Percentiles rank a stretch among this genome's conserved stretches.
phyloP scores from a whole-genome alignment of 2,113 vertebrate species.

The Carollia perspicillata region DNA sequence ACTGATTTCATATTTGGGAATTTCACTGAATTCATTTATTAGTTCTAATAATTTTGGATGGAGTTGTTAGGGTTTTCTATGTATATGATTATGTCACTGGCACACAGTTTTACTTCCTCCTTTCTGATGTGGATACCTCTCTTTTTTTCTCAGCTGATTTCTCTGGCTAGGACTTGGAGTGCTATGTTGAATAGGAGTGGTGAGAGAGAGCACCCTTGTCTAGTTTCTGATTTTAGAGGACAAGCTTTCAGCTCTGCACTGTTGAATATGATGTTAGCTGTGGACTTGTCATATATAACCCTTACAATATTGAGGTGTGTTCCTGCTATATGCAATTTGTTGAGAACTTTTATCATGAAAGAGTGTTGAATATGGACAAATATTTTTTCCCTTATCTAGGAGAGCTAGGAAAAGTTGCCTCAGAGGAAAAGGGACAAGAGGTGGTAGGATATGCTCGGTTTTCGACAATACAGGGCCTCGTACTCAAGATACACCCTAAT shows the following conservation, averaged over 20 bases:
- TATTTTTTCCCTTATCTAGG: background rate
- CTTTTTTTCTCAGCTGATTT: background rate
- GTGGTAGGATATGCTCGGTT: background rate
- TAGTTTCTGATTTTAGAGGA: background rate
- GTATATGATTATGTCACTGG: background rate
- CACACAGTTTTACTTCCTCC: background rate
- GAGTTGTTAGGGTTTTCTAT: background rate
- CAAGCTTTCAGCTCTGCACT: background rate
- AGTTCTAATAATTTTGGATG: background rate
- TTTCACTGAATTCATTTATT: background rate
- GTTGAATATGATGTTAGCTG: background rate
- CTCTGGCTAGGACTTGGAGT: background rate
- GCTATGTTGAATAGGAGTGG: background rate
- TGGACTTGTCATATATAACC: background rate
- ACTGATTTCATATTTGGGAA: background rate
- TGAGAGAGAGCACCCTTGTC: background rate
- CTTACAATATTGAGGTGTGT: background rate
- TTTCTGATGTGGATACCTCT: background rate
- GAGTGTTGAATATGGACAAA: background rate
- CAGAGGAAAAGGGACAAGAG: background rate
- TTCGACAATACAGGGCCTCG: background rate
- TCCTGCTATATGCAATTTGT: background rate
- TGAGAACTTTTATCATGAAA: background rate
- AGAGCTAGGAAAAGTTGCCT: background rate
- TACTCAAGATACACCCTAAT: background rate